Percentiles rank a stretch among this genome's conserved stretches.
Evolutionary conservation across 2,113 vertebrate species (phyloP).

Genomic region (Cercocebus atys): DNA sequence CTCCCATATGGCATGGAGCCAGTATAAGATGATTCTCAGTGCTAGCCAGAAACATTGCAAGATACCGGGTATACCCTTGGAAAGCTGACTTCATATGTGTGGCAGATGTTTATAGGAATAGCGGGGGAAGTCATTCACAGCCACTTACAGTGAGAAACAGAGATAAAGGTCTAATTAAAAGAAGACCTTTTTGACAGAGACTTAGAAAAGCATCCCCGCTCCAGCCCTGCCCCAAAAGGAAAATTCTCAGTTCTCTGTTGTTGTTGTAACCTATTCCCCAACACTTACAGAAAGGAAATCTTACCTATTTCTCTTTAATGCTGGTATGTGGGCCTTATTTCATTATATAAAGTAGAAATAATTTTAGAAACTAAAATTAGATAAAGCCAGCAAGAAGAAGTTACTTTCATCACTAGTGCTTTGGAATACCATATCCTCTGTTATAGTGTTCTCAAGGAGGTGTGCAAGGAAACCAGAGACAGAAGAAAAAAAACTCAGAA

Average conservation of each 20-base stretch:
- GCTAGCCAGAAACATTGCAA: neutral
- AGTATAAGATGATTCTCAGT: neutral
- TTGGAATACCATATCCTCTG: neutral
- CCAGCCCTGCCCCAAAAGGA: neutral
- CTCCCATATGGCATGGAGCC: constrained; percentile 10
- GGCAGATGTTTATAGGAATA: neutral
- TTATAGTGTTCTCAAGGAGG: neutral
- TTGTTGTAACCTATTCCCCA: neutral
- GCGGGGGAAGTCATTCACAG: neutral
- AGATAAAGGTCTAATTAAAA: neutral
- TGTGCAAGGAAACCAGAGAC: constrained; percentile 5
- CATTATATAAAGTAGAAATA: neutral
- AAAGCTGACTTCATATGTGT: neutral
- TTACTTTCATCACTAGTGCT: neutral
- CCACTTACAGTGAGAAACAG: neutral
- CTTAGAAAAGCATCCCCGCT: neutral
- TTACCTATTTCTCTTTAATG: neutral
- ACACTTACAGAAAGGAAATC: neutral
- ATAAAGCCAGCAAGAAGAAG: neutral
- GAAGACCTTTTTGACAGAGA: neutral
- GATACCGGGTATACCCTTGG: neutral
- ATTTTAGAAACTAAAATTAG: constrained; percentile 4
- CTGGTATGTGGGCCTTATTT: neutral
- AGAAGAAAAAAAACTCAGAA: constrained; percentile 33
- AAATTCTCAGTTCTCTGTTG: neutral